A percentile compares a stretch with the other conserved stretches of the same genome.
phyloP scores from a whole-genome alignment of 2,113 vertebrate species.

The Callaeas wilsoni region DNA sequence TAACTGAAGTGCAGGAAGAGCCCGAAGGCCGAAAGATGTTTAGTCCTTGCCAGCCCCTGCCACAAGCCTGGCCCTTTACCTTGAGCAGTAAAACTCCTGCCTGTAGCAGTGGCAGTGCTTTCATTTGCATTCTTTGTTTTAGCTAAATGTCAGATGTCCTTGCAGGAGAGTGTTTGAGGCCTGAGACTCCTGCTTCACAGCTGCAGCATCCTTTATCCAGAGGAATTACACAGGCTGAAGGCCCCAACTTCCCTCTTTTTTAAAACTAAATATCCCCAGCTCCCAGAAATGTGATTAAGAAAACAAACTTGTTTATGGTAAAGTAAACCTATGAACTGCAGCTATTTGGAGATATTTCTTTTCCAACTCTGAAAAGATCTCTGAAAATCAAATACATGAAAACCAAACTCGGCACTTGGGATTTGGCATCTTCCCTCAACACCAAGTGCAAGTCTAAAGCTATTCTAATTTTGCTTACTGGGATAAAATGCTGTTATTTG shows the following conservation, averaged over 20 bases:
- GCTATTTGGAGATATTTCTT: background rate
- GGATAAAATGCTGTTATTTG: background rate
- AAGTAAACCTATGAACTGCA: background rate
- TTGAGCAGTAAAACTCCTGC: background rate
- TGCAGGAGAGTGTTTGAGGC: background rate
- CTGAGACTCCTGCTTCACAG: background rate
- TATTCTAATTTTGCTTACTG: background rate
- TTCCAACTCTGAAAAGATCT: background rate
- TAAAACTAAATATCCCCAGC: background rate
- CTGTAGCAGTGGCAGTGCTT: background rate
- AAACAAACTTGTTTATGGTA: background rate
- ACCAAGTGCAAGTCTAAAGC: background rate
- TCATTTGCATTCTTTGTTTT: background rate
- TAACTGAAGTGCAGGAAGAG: background rate
- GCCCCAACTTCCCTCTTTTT: background rate
- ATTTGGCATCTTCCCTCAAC: background rate
- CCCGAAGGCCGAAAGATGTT: background rate
- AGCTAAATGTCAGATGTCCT: background rate
- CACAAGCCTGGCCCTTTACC: background rate
- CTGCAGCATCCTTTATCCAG: background rate
- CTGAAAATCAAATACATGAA: background rate
- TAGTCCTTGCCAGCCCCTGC: background rate
- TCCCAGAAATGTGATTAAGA: background rate
- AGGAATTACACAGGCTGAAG: background rate
- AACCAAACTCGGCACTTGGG: background rate